Conservation (phyloP, 2,113 vertebrate genomes). For the Chloropsis hardwickii region DNA sequence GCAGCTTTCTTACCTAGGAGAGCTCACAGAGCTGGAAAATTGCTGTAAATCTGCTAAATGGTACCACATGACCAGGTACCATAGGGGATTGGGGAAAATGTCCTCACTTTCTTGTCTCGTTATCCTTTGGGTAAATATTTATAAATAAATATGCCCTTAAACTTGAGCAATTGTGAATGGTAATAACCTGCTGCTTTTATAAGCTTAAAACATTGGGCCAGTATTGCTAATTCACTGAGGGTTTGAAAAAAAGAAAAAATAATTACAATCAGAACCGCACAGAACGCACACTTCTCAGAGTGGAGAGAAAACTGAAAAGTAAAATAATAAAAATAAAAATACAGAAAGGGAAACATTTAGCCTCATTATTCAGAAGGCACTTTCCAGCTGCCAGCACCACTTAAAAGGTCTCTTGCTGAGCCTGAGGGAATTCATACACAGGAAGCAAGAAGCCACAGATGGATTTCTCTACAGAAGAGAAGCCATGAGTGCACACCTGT, state of each 20-base stretch:
- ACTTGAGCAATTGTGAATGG: neutral
- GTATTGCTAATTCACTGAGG: neutral
- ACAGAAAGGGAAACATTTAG: neutral
- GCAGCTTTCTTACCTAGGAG: neutral
- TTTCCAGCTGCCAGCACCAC: neutral
- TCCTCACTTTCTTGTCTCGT: neutral
- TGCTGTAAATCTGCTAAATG: neutral
- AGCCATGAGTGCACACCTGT: rapidly evolving
- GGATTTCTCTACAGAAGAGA: neutral
- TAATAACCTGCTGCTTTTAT: neutral
- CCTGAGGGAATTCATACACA: neutral
- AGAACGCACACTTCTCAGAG: neutral
- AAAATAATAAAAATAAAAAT: neutral
- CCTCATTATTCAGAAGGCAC: neutral
- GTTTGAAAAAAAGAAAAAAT: neutral
- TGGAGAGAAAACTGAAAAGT: neutral
- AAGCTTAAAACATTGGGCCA: neutral
- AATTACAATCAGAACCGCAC: neutral
- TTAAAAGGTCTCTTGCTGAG: neutral
- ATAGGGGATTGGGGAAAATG: neutral
- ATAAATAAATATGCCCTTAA: neutral
- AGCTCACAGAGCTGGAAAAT: neutral
- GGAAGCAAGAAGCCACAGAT: neutral
- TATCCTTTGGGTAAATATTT: slow-evolving; percentile 1
- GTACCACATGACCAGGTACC: neutral